phyloP scores from a whole-genome alignment of 1,140 invertebrate genomes.

The Euschistus heros region DNA sequence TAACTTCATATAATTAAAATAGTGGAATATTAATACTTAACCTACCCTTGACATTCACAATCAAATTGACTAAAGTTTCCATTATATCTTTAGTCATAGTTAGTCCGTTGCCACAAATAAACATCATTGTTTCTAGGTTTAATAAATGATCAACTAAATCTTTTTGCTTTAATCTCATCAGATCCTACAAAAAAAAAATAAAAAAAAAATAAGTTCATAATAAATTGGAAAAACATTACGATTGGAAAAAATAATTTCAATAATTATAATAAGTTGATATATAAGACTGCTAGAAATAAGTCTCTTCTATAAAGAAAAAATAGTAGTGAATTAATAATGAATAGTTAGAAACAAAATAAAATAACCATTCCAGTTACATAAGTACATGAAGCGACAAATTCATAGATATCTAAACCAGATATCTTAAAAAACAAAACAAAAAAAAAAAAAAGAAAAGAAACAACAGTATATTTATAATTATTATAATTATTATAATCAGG shows the following conservation, averaged over 20 bases:
- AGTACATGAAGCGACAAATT: constrained; percentile 35
- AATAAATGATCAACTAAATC: constrained; percentile 47
- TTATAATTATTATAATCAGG: too few relatives aligned
- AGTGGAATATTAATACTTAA: not conserved
- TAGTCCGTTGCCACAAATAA: constrained; percentile 66
- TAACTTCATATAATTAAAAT: too few relatives aligned
- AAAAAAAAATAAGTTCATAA: constrained; percentile 32
- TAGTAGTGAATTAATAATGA: not conserved
- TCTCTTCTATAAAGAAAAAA: not conserved
- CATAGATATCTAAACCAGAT: constrained; percentile 12
- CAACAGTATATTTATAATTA: too few relatives aligned
- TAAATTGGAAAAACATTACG: not conserved
- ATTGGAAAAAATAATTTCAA: too few relatives aligned
- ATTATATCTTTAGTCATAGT: constrained; percentile 59
- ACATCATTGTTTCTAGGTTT: constrained; percentile 46
- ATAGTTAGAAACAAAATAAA: constrained; percentile 49
- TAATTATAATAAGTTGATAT: too few relatives aligned
- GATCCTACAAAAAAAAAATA: constrained; percentile 55
- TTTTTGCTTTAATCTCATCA: constrained; percentile 35
- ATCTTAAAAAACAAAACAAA: constrained; percentile 2
- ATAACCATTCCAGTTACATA: constrained; percentile 43
- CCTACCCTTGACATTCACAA: constrained; percentile 37
- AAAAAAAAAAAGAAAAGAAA: not conserved
- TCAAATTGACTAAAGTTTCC: constrained; percentile 43
- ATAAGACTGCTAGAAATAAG: constrained; percentile 9